Evolutionary conservation across 2,797 vertebrate species (phyloP), one percentile per base, ranked within the genome.

Genomic region (Urophycis tenuis): DNA sequence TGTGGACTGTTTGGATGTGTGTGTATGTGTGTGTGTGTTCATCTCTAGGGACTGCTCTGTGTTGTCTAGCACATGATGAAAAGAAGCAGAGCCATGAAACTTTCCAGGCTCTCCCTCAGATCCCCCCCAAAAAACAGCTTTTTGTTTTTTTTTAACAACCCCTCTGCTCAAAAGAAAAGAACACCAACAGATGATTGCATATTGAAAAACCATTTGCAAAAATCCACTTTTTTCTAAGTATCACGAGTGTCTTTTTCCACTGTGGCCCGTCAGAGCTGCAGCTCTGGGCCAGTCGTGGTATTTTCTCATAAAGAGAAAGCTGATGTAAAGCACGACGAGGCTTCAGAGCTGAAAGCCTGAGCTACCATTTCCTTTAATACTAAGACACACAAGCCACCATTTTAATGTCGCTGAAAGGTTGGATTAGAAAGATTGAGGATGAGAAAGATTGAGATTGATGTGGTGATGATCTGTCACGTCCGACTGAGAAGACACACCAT

Each of bases 151-250:
- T 45, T 45, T 45, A 15, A 79, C 77, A 79, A 79, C 77, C 70
- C 9, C 41, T 79, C 81, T 79, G 73, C 78, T 83, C 77, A 36
- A 74, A 77, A 79, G 73, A 77, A 80, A 73, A 81, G 80, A 53
- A 75, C 83, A 32, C 73, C 60, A 67, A 79, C 32, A 36, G 6
- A 78, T 76, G 31, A 71, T 25, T 74, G 67, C 83, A 82, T 91
- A 85, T 90, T 90, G 86, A 91, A 91, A 90, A 78, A 3, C 76
- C 76, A 87, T 89, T 87, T 5, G 31, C 77, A 85, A 14, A 34
- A 76, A 71, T 76, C 45, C 15, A 11, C 3, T 72, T 30, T 78
- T 60, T 17, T 72, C 25, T 78, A 80, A 60, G 1, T 33, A n/a
- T 84, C 73, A 70, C 39, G 29, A 60, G 49, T 69, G 69, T 36